Evolutionary conservation across 1,140 invertebrate species (phyloP).

Genomic region (Berghia stephanieae): DNA sequence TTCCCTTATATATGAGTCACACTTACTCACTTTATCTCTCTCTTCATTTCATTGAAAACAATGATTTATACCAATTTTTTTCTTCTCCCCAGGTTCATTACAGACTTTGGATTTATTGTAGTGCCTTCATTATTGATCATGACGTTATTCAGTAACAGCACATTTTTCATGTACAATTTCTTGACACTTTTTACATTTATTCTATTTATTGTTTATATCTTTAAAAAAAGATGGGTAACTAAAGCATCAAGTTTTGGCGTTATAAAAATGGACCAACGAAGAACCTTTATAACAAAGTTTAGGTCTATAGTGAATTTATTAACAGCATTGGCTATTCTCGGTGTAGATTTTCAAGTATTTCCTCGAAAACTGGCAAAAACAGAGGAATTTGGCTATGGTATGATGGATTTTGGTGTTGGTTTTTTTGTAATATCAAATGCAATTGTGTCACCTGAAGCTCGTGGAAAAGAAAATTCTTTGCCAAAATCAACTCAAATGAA

Average conservation of each 20-base stretch:
- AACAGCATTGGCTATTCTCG: constrained; percentile 86
- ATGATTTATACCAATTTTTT: background rate
- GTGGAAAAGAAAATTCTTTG: constrained; percentile 38
- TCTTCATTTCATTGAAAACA: too few relatives aligned
- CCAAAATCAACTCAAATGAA: constrained; percentile 24
- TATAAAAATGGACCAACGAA: constrained; percentile 35
- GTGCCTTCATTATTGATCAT: constrained; percentile 38
- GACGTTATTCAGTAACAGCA: constrained; percentile 32
- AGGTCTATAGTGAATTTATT: constrained; percentile 73
- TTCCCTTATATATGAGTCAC: too few relatives aligned
- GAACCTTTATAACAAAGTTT: constrained; percentile 68
- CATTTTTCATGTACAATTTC: constrained; percentile 20
- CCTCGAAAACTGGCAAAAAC: constrained; percentile 86
- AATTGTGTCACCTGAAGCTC: constrained; percentile 75
- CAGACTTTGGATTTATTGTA: constrained; percentile 35
- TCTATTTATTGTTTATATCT: background rate
- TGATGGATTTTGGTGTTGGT: constrained; percentile 96
- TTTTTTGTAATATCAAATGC: constrained; percentile 88
- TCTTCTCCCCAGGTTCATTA: constrained; percentile 28
- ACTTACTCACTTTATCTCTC: too few relatives aligned
- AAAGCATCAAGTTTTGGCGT: constrained; percentile 17
- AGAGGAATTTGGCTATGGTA: constrained; percentile 83
- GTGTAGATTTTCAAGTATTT: constrained; percentile 90
- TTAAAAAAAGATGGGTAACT: constrained; percentile 9
- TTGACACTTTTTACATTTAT: constrained; percentile 25